Percentiles rank a stretch among this genome's conserved stretches.
Conservation (phyloP, 2,113 vertebrate genomes). For the Tupaia chinensis region DNA sequence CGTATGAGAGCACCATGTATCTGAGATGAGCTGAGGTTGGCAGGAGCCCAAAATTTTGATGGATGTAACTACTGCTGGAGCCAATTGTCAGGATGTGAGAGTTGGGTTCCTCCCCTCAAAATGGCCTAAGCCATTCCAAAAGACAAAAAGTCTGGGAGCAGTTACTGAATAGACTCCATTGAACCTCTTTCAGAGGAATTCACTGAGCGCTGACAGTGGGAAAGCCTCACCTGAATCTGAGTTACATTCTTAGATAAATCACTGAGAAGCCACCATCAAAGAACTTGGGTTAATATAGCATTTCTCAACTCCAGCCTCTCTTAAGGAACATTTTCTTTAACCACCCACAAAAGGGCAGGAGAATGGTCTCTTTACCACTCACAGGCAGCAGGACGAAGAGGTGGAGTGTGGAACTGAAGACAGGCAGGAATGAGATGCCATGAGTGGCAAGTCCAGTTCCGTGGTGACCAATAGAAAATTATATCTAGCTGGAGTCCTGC, state of each 20-base stretch:
- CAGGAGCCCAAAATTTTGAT: background rate
- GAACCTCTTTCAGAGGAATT: conserved; percentile 52
- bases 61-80: background rate
- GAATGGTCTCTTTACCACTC: background rate
- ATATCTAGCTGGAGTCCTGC: background rate
- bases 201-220: background rate
- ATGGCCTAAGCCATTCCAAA: conserved; percentile 27
- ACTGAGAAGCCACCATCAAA: background rate
- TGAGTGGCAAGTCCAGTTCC: background rate
- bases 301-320: background rate
- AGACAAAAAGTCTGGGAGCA: conserved; percentile 1
- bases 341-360: background rate
- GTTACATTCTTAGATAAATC: conserved; percentile 2
- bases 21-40: background rate
- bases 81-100: background rate
- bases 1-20: background rate
- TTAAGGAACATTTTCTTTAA: background rate
- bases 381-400: background rate
- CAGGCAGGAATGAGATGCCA: background rate
- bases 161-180: conserved; percentile 31
- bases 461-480: background rate
- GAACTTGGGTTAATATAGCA: background rate
- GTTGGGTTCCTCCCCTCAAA: conserved; percentile 1
- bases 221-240: background rate
- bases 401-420: background rate